Base-by-base conservation (phyloP, 2,888 invertebrate species). In the Noctua janthina region DNA sequence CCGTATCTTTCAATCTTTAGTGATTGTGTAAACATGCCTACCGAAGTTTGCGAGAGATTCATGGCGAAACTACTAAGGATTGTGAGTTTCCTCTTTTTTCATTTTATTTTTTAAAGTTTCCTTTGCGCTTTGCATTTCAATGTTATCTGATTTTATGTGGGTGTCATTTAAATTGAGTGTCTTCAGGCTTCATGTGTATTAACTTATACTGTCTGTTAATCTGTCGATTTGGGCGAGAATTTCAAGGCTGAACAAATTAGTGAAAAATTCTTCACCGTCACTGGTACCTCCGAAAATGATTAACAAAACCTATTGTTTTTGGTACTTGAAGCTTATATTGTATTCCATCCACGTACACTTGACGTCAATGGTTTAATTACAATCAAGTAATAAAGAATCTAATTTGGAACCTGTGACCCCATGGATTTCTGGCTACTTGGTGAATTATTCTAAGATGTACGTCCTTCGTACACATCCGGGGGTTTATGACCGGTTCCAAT, bases 1-100 rank as follows among this genome's bases (percentile, higher is more conserved):
- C 51, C 29, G 35, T 72, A 79, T 82, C 76, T 89, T 70, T 85
- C 74, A 85, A 76, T 81, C 76, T 89, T 51, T 82, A 81, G 86
- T 87, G 89, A 71, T 76, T 76, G 83, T 83, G 84, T 79, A 87
- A 90, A 89, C 67, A 95, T 95, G 95, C 95, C 95, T 84, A 94
- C 95, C 46, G 92, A 93, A 77, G 92, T 92, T 29, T 91, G 93
- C 80, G 95, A 95, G 85, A 94, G 93, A 88, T 93, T 95, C 86
- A 85, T 94, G 82, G 89, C 92, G 39, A 94, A 91, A 86, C 76
- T 95, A 72, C 89, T 92, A 51, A 91, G 87, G 79, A 87, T 94
- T 86, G 95, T 95, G 78, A 95, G 95, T 95, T 82, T 85, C 81
- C 71, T 43, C 49, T 69, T 76, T 49, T 67, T 81, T 13, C 29